These are phyloP conservation scores for Parochlus steinenii DNA, from an alignment of 2,888 invertebrate genomes.

Conservation along the genomic window DNA sequence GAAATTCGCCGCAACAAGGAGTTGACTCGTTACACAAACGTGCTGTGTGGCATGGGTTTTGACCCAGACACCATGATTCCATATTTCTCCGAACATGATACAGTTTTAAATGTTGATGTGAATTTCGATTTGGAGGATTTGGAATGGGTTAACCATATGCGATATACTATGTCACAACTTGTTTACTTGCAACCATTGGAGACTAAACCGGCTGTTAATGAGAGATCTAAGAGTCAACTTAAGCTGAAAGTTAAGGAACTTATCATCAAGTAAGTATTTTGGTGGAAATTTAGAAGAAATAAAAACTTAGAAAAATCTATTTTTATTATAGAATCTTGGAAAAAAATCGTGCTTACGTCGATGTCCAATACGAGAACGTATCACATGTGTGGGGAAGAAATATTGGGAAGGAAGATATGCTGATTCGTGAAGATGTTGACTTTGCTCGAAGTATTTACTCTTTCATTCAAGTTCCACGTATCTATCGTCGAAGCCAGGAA, in stretches of 20 bases:
- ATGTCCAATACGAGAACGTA: slow-evolving; percentile 21
- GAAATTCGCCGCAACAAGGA: slow-evolving; percentile 48
- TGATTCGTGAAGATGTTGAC: slow-evolving; percentile 22
- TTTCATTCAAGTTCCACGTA: too few species aligned
- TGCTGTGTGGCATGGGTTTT: slow-evolving; percentile 76
- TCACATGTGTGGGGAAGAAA: slow-evolving; percentile 28
- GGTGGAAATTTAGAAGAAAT: too few species aligned
- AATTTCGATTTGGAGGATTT: slow-evolving; percentile 49
- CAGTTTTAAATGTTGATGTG: slow-evolving; percentile 62
- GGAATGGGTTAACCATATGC: slow-evolving; percentile 38
- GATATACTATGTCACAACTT: slow-evolving; percentile 52
- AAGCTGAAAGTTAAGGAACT: slow-evolving; percentile 32
- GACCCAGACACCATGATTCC: slow-evolving; percentile 36
- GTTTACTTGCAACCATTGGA: slow-evolving; percentile 33
- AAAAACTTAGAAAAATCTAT: too few species aligned
- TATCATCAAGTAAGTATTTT: too few species aligned
- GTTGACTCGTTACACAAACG: slow-evolving; percentile 56
- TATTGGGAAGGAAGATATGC: slow-evolving; percentile 23
- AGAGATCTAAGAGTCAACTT: slow-evolving; percentile 25
- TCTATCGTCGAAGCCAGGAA: too few species aligned
- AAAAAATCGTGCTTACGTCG: slow-evolving; percentile 28
- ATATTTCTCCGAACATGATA: slow-evolving; percentile 67
- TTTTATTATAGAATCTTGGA: slow-evolving; percentile 27
- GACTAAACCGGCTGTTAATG: slow-evolving; percentile 21
- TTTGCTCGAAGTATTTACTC: slow-evolving; percentile 28